These are phyloP conservation scores for Lepus americanus DNA, from an alignment of 2,113 vertebrate species.

Conservation along the genomic window DNA sequence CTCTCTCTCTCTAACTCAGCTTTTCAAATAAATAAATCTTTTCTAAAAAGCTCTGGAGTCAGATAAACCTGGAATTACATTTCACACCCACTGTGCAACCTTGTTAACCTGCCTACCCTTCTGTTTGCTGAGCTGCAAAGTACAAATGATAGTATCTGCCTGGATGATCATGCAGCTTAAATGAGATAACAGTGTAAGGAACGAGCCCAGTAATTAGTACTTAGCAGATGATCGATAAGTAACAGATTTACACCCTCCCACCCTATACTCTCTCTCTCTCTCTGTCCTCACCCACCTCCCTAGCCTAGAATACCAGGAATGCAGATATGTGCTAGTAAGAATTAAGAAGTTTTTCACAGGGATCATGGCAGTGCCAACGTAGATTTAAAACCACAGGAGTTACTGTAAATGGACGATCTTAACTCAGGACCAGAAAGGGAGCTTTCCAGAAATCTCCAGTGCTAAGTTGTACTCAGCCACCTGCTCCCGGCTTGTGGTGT, in stretches of 20 bases:
- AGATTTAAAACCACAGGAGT: not conserved
- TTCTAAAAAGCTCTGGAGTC: not conserved
- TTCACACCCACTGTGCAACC: not conserved
- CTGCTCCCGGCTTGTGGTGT: not conserved
- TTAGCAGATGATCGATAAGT: not conserved
- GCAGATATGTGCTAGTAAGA: not conserved
- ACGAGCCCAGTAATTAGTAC: not conserved
- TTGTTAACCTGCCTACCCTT: not conserved
- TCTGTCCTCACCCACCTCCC: too few relatives aligned
- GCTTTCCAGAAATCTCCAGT: not conserved
- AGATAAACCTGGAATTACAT: slow-evolving; percentile 2
- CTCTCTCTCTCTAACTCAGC: too few relatives aligned
- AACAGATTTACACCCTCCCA: not conserved
- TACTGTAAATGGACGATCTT: slow-evolving; percentile 1
- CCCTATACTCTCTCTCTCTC: not conserved
- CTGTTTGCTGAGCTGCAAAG: not conserved
- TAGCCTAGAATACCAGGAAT: not conserved
- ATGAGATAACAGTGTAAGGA: not conserved
- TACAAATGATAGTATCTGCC: not conserved
- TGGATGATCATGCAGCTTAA: not conserved
- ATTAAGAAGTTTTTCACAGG: not conserved
- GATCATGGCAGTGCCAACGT: not conserved
- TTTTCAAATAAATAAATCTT: too few relatives aligned
- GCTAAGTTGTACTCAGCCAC: not conserved
- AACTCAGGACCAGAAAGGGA: not conserved